phyloP scores from a whole-genome alignment of 92 coral and sea anemone genomes.

The Heteractis magnifica region DNA sequence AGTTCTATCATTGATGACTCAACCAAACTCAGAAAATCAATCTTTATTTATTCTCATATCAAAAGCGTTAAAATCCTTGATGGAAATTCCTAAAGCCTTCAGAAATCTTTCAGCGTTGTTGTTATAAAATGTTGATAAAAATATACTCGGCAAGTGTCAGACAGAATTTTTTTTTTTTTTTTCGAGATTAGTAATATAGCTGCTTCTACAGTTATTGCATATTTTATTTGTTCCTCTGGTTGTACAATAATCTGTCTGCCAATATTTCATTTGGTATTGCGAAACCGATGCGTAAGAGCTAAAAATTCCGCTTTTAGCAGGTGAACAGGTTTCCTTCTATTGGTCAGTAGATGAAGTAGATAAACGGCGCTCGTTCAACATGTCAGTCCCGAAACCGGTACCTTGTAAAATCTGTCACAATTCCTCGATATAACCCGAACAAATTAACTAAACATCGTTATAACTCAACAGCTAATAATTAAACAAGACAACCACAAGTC shows the following conservation, averaged over 20 bases:
- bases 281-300: neutral
- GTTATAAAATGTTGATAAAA: neutral
- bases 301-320: neutral
- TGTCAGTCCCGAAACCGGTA: neutral
- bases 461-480: too few relatives aligned
- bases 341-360: neutral
- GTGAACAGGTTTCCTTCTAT: neutral
- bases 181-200: neutral
- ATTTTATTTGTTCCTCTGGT: neutral
- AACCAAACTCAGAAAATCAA: neutral
- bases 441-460: neutral
- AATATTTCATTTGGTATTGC: neutral
- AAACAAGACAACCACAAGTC: neutral
- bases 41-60: neutral
- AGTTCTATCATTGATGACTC: neutral
- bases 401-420: neutral
- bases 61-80: too few relatives aligned
- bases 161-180: too few relatives aligned
- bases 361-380: neutral
- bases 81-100: too few relatives aligned
- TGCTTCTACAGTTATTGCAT: neutral
- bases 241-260: neutral
- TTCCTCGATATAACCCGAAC: neutral
- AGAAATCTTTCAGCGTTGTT: too few relatives aligned
- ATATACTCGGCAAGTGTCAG: neutral